These are phyloP conservation scores for Microplitis deprimator DNA, from an alignment of 2,888 invertebrate species.

Conservation along the genomic window DNA sequence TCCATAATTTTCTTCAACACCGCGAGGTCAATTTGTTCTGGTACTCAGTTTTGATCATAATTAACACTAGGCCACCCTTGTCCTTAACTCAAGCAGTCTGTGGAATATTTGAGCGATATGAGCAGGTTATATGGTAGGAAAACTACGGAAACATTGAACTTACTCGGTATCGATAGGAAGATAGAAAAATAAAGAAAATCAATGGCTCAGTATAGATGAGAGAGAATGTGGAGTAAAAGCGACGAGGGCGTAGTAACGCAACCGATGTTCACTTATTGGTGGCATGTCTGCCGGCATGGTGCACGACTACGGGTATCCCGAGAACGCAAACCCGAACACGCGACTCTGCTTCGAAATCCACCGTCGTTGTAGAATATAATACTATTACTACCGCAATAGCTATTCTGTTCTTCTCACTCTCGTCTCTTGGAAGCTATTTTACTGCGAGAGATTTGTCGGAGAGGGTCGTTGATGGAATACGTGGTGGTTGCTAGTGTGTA, in stretches of 20 bases:
- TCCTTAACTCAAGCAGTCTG: too few species aligned
- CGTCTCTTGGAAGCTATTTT: neutral
- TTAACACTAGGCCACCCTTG: too few species aligned
- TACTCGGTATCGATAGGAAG: too few species aligned
- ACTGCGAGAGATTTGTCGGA: slow-evolving; percentile 40
- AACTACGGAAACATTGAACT: too few species aligned
- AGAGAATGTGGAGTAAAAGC: slow-evolving; percentile 54
- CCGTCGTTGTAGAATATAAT: neutral
- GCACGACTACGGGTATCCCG: slow-evolving; percentile 44
- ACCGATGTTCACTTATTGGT: slow-evolving; percentile 71
- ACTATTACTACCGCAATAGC: neutral
- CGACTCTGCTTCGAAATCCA: neutral
- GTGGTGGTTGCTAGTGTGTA: slow-evolving; percentile 1
- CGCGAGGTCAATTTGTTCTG: neutral
- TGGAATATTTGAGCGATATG: too few species aligned
- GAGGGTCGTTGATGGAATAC: slow-evolving; percentile 8
- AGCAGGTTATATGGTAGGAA: too few species aligned
- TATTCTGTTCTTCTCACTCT: slow-evolving; percentile 14
- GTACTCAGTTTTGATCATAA: neutral
- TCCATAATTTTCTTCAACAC: slow-evolving; percentile 44
- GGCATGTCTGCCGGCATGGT: slow-evolving; percentile 70
- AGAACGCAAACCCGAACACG: slow-evolving; percentile 30
- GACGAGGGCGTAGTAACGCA: slow-evolving; percentile 65
- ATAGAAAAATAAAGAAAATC: neutral
- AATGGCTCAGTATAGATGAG: slow-evolving; percentile 25